Conservation (phyloP, 2,888 invertebrate species). For the Ptychoptera contaminata region DNA sequence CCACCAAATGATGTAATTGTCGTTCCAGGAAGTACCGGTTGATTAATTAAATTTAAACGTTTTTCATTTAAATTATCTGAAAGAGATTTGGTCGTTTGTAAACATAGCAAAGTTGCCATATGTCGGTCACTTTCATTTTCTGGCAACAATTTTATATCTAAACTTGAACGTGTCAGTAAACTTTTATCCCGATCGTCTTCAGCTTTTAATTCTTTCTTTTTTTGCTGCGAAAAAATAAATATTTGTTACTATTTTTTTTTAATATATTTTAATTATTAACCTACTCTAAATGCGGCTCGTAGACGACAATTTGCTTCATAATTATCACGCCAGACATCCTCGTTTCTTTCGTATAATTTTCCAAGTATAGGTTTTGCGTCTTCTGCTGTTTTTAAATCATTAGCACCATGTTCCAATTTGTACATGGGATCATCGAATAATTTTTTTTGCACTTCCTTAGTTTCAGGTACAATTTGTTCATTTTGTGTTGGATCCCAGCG, state of each 20-base stretch:
- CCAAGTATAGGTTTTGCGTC: conserved; percentile 56
- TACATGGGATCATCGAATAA: conserved; percentile 97
- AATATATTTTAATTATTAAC: conserved; percentile 13
- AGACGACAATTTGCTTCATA: conserved; percentile 79
- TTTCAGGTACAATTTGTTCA: conserved; percentile 84
- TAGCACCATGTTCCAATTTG: conserved; percentile 81
- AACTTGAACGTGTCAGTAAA: conserved; percentile 55
- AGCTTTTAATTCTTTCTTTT: conserved; percentile 59
- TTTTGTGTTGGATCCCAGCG: conserved; percentile 96
- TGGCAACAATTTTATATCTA: conserved; percentile 60
- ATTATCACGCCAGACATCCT: conserved; percentile 78
- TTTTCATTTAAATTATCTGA: conserved; percentile 37
- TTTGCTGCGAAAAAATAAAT: conserved; percentile 33
- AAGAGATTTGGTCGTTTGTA: conserved; percentile 46
- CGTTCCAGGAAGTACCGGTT: conserved; percentile 39
- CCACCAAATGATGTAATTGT: conserved; percentile 37
- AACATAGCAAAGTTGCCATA: conserved; percentile 58
- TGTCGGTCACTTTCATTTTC: conserved; percentile 68
- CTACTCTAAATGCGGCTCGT: conserved; percentile 72
- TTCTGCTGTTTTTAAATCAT: conserved; percentile 57
- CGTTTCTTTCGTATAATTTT: conserved; percentile 60
- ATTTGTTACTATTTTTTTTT: not conserved
- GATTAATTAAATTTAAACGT: conserved; percentile 36
- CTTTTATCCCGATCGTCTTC: conserved; percentile 49
- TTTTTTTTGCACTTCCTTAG: conserved; percentile 75